A percentile compares a stretch with the other conserved stretches of the same genome.
phyloP scores from a whole-genome alignment of 23 tunicate genomes.

The Botrylloides violaceus region DNA sequence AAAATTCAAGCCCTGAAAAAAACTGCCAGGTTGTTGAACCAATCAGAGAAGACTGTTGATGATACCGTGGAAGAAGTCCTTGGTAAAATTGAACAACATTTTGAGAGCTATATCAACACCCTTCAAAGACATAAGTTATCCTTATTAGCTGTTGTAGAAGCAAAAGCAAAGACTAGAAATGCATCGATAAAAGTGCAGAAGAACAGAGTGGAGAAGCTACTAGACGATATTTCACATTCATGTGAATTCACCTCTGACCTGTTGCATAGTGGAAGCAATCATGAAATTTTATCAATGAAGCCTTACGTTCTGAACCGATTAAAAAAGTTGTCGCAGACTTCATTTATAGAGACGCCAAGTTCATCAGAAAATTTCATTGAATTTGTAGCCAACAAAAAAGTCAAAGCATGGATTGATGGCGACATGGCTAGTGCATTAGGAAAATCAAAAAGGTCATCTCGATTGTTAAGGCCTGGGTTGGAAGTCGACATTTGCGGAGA shows the following conservation, averaged over 20 bases:
- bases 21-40: background rate
- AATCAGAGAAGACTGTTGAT: conserved; percentile 1
- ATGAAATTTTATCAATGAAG: conserved; percentile 9
- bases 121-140: conserved; percentile 7
- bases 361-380: conserved; percentile 15
- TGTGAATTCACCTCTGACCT: conserved; percentile 22
- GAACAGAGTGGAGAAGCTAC: background rate
- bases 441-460: conserved; percentile 14
- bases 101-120: conserved; percentile 13
- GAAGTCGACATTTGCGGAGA: conserved; percentile 30
- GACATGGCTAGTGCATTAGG: background rate
- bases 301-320: conserved; percentile 11
- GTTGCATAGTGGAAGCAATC: background rate
- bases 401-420: conserved; percentile 23
- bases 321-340: background rate
- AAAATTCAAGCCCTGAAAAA: background rate
- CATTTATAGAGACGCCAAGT: background rate
- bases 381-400: conserved; percentile 18
- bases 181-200: conserved; percentile 1
- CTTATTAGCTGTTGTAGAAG: background rate
- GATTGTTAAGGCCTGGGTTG: conserved; percentile 13
- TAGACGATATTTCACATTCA: conserved; percentile 14
- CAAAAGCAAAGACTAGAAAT: background rate
- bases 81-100: conserved; percentile 14
- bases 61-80: conserved; percentile 16